Evolutionary conservation across 2,888 invertebrate genomes (phyloP), one percentile per base, ranked within the genome.

Genomic region (Drosophila koepferae): DNA sequence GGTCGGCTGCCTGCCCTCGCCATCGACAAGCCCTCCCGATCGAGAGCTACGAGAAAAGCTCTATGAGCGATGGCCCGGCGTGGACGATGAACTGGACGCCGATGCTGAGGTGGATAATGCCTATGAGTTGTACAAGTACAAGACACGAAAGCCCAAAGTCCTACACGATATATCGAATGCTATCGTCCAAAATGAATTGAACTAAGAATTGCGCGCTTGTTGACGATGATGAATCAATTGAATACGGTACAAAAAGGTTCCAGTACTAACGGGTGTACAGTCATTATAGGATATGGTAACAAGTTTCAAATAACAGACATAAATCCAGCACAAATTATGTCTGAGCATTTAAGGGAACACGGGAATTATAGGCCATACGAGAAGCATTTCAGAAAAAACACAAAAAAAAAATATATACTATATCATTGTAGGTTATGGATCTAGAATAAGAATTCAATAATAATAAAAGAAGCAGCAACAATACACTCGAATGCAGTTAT

Each of bases 91-190:
- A 34, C 69, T 81, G 1, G 16, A 65, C 3, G 89, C 64, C 28
- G 86, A 86, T 40, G 86, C 88, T 7, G 89, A 86, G 60, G 0
- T 69, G 73, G 90, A 89, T 38, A 67, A 36, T 68, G 89, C 82
- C 41, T 74, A 58, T 16, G 63, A 77, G 2, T 7, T 64, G 36
- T 72, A 38, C 28, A 62, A 61, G 41, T 20, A 9, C 6, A 54
- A 41, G 43, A 71, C 71, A 10, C 41, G 40, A 12, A 63, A 41
- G 18, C 55, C 70, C 7, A 41, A 18, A 9, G 10, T 51, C 5
- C 5, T 56, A 2, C 31, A 51, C 31, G 18, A 63, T 8, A 14
- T 38, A n/a, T 23, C 12, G 2, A 71, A 63, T n/a, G 18, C 16
- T 5, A 70, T 23, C 2, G 0, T 0, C 28, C 0, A 12, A 20